phyloP scores from a whole-genome alignment of 2,113 vertebrate species.

The Prolemur simus region DNA sequence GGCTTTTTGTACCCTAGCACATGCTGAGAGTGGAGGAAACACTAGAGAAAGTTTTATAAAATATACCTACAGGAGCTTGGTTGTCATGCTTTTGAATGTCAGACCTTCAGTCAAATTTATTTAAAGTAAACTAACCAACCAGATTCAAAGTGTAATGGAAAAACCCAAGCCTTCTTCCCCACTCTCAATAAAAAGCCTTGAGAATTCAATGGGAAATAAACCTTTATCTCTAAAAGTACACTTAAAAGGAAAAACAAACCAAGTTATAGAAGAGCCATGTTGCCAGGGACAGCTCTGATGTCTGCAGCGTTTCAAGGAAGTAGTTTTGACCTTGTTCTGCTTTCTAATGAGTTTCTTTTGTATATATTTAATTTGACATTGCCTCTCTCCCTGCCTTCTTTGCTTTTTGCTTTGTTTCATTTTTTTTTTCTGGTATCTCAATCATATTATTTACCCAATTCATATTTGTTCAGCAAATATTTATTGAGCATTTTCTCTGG shows the following conservation, averaged over 20 bases:
- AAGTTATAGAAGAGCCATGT: neutral
- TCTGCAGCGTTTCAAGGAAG: neutral
- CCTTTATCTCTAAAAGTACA: conserved; percentile 18
- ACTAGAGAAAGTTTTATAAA: conserved; percentile 23
- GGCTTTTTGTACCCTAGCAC: neutral
- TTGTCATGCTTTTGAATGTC: conserved; percentile 28
- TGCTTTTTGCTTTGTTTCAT: neutral
- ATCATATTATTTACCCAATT: conserved; percentile 1
- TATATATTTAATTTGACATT: neutral
- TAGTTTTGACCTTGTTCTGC: neutral
- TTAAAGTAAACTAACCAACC: conserved; percentile 1
- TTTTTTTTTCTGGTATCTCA: neutral
- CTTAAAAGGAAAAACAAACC: neutral
- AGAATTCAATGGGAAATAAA: conserved; percentile 36
- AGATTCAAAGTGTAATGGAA: conserved; percentile 26
- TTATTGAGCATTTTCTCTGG: neutral
- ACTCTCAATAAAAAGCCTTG: neutral
- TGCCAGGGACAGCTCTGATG: neutral
- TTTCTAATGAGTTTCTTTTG: neutral
- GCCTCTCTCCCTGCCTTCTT: neutral
- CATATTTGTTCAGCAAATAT: conserved; percentile 40
- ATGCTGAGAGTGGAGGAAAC: neutral
- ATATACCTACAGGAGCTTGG: neutral
- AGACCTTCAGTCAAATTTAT: neutral
- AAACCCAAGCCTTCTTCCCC: neutral